phyloP scores from a whole-genome alignment of 2,888 invertebrate species.

The Campoletis raptor region DNA sequence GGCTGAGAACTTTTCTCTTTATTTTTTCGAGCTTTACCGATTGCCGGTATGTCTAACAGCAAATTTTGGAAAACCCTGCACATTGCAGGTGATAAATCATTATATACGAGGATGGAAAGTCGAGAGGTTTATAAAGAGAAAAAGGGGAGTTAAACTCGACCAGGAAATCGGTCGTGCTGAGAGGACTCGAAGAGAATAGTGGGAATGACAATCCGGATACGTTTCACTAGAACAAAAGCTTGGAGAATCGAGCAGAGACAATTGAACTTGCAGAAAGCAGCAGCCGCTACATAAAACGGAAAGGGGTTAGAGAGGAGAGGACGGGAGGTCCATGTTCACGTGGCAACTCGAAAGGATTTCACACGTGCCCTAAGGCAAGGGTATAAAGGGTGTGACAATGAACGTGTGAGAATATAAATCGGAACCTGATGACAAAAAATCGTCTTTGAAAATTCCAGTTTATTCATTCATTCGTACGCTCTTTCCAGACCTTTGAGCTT shows the following conservation, averaged over 20 bases:
- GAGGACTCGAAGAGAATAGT: conserved; percentile 42
- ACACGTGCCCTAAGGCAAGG: conserved; percentile 60
- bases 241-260: conserved; percentile 58
- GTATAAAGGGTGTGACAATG: conserved; percentile 69
- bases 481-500: background rate
- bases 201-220: conserved; percentile 36
- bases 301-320: conserved; percentile 4
- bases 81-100: background rate
- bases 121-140: background rate
- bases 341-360: conserved; percentile 60
- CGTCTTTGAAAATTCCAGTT: background rate
- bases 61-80: background rate
- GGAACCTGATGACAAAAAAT: background rate
- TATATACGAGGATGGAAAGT: background rate
- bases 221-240: conserved; percentile 55
- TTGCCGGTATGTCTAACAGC: background rate
- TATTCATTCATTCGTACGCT: background rate
- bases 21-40: background rate
- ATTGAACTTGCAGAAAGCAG: conserved; percentile 56
- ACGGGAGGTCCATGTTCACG: background rate
- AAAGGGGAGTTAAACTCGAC: conserved; percentile 28
- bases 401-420: conserved; percentile 41
- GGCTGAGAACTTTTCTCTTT: background rate
- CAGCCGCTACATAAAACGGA: conserved; percentile 16
- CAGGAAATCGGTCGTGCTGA: conserved; percentile 64